Conservation (phyloP, 1,140 invertebrate genomes). For the Branchinecta lindahli region DNA sequence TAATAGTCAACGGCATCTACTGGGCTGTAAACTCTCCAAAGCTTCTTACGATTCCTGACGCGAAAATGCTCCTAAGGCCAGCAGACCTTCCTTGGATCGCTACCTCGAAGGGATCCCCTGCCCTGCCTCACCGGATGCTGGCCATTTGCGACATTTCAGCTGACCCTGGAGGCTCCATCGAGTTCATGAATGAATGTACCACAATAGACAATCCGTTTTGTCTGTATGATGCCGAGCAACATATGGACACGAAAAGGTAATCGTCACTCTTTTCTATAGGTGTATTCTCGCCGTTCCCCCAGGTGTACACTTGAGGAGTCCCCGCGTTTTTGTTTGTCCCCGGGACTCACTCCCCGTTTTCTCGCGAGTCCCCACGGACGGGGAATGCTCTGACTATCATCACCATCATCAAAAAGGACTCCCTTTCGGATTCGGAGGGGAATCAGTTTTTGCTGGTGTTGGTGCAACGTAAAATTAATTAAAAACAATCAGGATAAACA, state of each 20-base stretch:
- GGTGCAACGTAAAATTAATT: too few species aligned
- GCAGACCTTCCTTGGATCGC: constrained; percentile 75
- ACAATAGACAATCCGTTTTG: constrained; percentile 98
- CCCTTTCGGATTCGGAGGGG: too few species aligned
- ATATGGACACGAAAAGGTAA: constrained; percentile 84
- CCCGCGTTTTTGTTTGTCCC: too few species aligned
- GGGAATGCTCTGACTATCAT: too few species aligned
- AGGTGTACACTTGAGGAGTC: too few species aligned
- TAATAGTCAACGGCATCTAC: constrained; percentile 96
- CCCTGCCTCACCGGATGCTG: constrained; percentile 58
- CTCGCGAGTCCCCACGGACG: too few species aligned
- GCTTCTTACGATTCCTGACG: constrained; percentile 90
- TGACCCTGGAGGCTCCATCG: constrained; percentile 95
- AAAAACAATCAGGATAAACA: too few species aligned
- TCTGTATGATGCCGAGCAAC: constrained; percentile 93
- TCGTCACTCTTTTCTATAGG: not conserved
- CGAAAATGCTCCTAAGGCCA: constrained; percentile 77
- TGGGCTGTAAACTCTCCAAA: constrained; percentile 95
- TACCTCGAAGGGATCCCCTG: constrained; percentile 62
- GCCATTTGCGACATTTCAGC: constrained; percentile 95
- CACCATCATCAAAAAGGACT: too few species aligned
- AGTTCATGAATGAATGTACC: constrained; percentile 99
- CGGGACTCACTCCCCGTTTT: too few species aligned
- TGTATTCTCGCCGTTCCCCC: too few species aligned
- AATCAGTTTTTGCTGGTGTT: too few species aligned